These are phyloP conservation scores for Diplodus sargus DNA, from an alignment of 2,797 vertebrate genomes.

Conservation along the genomic window DNA sequence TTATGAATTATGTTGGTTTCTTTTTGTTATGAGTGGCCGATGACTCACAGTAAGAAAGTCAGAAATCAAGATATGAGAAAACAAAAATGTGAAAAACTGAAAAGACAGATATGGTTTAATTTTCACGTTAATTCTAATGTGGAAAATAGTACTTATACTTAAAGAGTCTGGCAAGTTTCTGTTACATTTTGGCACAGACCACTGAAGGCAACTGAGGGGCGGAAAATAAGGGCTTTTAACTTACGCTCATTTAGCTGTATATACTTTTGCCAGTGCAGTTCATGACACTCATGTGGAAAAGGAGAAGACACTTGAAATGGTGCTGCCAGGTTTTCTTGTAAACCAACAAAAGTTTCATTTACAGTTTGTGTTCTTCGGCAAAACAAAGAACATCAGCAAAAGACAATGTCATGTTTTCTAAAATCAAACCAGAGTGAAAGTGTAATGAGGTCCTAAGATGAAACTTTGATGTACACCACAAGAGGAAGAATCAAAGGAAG, in stretches of 20 bases:
- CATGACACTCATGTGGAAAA: background rate
- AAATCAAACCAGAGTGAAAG: background rate
- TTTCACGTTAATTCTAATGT: background rate
- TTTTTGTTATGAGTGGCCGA: background rate
- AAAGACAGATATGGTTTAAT: background rate
- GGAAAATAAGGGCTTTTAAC: background rate
- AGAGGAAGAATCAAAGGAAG: constrained; percentile 3
- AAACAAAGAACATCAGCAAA: background rate
- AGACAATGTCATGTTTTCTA: background rate
- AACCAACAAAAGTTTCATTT: no score
- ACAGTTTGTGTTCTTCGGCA: no score
- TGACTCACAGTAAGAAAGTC: background rate
- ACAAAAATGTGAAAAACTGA: background rate
- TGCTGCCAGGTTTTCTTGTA: no score
- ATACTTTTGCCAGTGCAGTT: background rate
- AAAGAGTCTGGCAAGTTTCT: no score
- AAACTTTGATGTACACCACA: constrained; percentile 4
- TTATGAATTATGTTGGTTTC: background rate
- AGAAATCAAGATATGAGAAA: no score
- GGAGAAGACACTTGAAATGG: background rate
- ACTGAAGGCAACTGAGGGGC: background rate
- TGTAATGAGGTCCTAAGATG: background rate
- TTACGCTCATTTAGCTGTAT: background rate
- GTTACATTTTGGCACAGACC: background rate
- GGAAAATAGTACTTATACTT: background rate